Percentiles rank a stretch among this genome's conserved stretches.
phyloP scores from a whole-genome alignment of 2,888 invertebrate genomes.

The Uropetala carovei region DNA sequence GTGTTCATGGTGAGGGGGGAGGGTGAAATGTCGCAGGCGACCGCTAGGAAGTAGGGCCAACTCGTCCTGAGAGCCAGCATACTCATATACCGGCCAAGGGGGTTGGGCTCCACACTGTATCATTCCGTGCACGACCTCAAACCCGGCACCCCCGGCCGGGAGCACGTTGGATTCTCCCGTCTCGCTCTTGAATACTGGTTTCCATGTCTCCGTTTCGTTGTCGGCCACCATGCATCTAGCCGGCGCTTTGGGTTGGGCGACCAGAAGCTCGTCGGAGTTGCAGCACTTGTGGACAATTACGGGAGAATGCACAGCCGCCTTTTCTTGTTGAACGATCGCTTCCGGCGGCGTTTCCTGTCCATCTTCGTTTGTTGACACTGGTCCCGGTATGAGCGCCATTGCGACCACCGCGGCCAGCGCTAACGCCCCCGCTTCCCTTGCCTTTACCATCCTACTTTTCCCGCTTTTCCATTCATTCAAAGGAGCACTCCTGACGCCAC shows the following conservation, averaged over 20 bases:
- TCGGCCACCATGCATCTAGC: conserved; percentile 79
- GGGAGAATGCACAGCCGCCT: neutral
- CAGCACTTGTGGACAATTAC: conserved; percentile 88
- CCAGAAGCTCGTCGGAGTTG: conserved; percentile 82
- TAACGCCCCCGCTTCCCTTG: conserved; percentile 50
- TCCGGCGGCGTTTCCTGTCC: conserved; percentile 53
- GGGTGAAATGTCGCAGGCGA: conserved; percentile 84
- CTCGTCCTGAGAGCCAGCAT: conserved; percentile 79
- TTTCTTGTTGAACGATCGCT: conserved; percentile 43
- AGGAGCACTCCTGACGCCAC: neutral
- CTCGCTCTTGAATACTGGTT: conserved; percentile 82
- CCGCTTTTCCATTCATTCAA: conserved; percentile 52
- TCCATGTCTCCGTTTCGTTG: conserved; percentile 78
- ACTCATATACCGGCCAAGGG: conserved; percentile 82
- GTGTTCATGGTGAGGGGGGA: conserved; percentile 70
- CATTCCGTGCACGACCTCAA: conserved; percentile 80
- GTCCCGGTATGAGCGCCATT: conserved; percentile 30
- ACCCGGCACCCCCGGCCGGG: conserved; percentile 69
- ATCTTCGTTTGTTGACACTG: conserved; percentile 67
- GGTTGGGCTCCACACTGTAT: conserved; percentile 85
- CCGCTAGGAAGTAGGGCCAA: conserved; percentile 84
- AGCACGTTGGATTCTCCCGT: conserved; percentile 74
- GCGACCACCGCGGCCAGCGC: conserved; percentile 28
- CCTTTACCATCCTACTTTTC: conserved; percentile 38
- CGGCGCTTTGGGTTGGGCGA: conserved; percentile 76